These are phyloP conservation scores for Spicauda simplicius DNA, from an alignment of 2,888 invertebrate genomes.

Conservation along the genomic window DNA sequence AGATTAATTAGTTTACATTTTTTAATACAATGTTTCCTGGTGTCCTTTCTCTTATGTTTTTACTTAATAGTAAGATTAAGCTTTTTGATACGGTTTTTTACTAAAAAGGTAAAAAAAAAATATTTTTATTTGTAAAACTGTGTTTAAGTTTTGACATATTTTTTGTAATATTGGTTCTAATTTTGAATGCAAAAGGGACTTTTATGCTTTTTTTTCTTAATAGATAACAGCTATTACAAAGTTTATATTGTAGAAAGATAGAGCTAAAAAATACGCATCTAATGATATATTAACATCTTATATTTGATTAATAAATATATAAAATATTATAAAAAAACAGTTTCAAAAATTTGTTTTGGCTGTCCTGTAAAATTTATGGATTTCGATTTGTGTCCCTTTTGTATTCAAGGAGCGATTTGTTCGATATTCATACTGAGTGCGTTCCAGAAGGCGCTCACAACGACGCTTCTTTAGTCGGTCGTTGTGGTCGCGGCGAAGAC, in stretches of 20 bases:
- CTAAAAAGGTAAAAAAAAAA: too few species aligned
- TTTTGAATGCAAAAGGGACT: slow-evolving; percentile 38
- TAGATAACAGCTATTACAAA: slow-evolving; percentile 36
- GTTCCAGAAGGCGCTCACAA: too few species aligned
- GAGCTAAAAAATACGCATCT: slow-evolving; percentile 30
- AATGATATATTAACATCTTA: slow-evolving; percentile 34
- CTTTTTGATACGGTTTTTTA: too few species aligned
- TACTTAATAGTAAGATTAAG: too few species aligned
- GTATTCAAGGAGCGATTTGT: slow-evolving; percentile 24
- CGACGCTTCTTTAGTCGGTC: too few species aligned
- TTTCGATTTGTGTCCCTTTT: slow-evolving; percentile 33
- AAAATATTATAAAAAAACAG: slow-evolving; percentile 36
- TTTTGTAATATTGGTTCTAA: slow-evolving; percentile 37
- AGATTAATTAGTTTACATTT: too few species aligned
- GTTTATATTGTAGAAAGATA: slow-evolving; percentile 33
- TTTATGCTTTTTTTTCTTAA: slow-evolving; percentile 35
- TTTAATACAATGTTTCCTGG: too few species aligned
- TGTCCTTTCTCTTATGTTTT: too few species aligned
- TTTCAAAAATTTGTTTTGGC: slow-evolving; percentile 36
- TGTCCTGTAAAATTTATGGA: slow-evolving; percentile 29
- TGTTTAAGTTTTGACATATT: slow-evolving; percentile 25
- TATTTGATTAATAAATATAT: slow-evolving; percentile 26
- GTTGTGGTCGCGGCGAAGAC: too few species aligned
- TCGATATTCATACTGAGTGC: too few species aligned
- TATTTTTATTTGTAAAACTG: too few species aligned